These are phyloP conservation scores for Tragopan temminckii DNA, from an alignment of 2,797 vertebrate genomes.

Conservation along the genomic window DNA sequence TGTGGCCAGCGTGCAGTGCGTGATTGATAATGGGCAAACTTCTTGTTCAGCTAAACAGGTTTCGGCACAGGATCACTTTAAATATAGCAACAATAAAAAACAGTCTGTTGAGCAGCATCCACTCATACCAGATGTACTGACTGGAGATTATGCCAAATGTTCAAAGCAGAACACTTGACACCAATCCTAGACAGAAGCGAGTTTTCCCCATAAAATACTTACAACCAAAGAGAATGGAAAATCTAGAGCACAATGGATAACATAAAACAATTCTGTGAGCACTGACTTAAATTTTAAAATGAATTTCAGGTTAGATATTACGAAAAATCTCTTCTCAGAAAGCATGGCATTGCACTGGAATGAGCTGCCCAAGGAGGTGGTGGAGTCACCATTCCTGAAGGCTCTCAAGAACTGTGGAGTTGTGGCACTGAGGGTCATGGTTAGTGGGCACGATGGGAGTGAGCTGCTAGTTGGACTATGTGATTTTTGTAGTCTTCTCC, in stretches of 20 bases:
- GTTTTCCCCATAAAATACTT: conserved; percentile 21
- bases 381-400: too few relatives aligned
- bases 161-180: conserved; percentile 41
- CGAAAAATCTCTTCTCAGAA: too few relatives aligned
- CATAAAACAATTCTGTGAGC: background rate
- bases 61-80: conserved; percentile 37
- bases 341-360: too few relatives aligned
- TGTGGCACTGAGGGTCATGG: too few relatives aligned
- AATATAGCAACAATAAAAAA: conserved; percentile 6
- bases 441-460: too few relatives aligned
- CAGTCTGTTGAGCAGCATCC: conserved; percentile 26
- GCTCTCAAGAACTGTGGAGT: too few relatives aligned
- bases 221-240: conserved; percentile 11
- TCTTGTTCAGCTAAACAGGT: conserved; percentile 47
- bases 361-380: too few relatives aligned
- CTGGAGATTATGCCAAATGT: conserved; percentile 54
- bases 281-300: background rate
- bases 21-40: conserved; percentile 52
- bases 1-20: background rate
- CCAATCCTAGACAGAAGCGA: conserved; percentile 2
- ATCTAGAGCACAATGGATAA: background rate
- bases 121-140: conserved; percentile 68
- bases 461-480: too few relatives aligned
- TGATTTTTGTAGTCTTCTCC: too few relatives aligned
- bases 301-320: background rate